phyloP scores from a whole-genome alignment of 2,113 vertebrate species.

The Alethe castanea region DNA sequence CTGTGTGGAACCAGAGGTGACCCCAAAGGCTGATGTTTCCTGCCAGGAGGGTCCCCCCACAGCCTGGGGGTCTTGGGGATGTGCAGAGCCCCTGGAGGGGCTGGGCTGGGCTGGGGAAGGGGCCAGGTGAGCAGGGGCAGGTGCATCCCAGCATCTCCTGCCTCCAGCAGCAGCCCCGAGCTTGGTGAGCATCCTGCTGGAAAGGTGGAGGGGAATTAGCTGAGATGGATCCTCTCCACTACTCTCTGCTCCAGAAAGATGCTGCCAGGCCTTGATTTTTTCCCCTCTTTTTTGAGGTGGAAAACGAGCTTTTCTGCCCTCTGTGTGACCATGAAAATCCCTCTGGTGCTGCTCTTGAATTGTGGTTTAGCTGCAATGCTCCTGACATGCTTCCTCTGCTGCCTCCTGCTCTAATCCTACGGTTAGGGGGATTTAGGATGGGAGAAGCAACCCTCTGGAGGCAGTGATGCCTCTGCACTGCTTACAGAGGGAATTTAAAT shows the following conservation, averaged over 20 bases:
- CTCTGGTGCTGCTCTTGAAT: background rate
- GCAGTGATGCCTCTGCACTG: background rate
- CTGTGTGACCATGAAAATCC: background rate
- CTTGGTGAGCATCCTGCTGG: accelerated
- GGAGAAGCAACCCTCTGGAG: background rate
- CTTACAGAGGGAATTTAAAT: background rate
- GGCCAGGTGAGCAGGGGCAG: accelerated
- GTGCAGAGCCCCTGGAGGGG: background rate
- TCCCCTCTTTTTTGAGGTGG: background rate
- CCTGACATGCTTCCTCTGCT: background rate
- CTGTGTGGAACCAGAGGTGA: background rate
- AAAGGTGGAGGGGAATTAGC: background rate
- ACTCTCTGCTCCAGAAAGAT: background rate
- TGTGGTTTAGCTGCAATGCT: background rate
- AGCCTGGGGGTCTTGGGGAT: background rate
- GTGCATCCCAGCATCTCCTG: background rate
- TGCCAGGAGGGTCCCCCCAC: background rate
- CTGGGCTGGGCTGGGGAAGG: accelerated
- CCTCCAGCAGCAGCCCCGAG: background rate
- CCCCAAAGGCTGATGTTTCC: background rate
- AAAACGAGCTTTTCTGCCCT: background rate
- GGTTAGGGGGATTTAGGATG: background rate
- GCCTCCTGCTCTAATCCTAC: background rate
- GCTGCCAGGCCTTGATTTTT: background rate
- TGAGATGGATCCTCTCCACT: background rate